Conservation (phyloP, 2,113 vertebrate species). For the Gadus macrocephalus region DNA sequence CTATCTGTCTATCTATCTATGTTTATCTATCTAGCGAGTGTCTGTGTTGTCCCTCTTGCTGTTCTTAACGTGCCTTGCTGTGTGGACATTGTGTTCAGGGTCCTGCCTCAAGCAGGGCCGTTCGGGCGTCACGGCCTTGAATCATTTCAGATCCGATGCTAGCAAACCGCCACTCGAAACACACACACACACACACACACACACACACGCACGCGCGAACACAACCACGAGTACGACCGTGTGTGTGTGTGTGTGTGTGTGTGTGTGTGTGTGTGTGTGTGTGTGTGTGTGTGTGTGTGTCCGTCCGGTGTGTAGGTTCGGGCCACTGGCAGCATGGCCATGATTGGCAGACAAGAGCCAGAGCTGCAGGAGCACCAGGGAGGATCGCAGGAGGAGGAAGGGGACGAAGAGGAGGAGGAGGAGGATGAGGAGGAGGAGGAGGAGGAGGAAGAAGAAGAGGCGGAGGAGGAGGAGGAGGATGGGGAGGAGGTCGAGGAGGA, state of each 20-base stretch:
- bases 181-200: background rate
- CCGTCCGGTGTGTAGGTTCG: slow-evolving; percentile 64
- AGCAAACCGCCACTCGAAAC: background rate
- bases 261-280: slow-evolving; percentile 20
- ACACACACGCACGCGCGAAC: background rate
- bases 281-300: slow-evolving; percentile 18
- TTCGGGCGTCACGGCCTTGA: too few species aligned
- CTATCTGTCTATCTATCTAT: too few species aligned
- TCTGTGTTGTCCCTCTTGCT: too few species aligned
- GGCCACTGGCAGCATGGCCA: slow-evolving; percentile 73
- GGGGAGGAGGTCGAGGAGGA: slow-evolving; percentile 15
- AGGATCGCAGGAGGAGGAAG: slow-evolving; percentile 58
- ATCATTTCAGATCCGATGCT: too few species aligned
- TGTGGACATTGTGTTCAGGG: too few species aligned
- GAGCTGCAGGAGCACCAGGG: slow-evolving; percentile 71
- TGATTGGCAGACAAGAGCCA: slow-evolving; percentile 83
- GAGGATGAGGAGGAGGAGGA: background rate
- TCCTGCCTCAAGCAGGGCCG: too few species aligned
- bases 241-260: slow-evolving; percentile 10
- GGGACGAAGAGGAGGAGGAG: slow-evolving; percentile 45
- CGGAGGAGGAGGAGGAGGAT: background rate
- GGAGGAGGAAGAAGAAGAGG: background rate
- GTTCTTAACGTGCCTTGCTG: too few species aligned
- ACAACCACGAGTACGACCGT: slow-evolving; percentile 8
- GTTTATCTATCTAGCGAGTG: too few species aligned